Conservation (phyloP, 2,797 vertebrate genomes). For the Esox lucius region DNA sequence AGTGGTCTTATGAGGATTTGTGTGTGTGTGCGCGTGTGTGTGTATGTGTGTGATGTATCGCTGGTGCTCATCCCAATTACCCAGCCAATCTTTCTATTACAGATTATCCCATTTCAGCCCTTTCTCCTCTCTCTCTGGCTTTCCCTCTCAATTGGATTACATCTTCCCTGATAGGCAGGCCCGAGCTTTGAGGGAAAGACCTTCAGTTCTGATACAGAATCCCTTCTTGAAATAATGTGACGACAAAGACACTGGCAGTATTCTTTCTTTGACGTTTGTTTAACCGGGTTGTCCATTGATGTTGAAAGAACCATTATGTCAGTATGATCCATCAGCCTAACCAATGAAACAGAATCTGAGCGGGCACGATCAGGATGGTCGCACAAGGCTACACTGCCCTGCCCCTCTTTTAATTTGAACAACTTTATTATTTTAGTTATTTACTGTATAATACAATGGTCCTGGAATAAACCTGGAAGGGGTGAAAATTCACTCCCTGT, state of each 20-base stretch:
- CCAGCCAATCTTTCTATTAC: constrained; percentile 30
- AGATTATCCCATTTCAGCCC: constrained; percentile 31
- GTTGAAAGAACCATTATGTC: too few species aligned
- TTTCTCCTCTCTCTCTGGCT: not conserved
- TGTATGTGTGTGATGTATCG: constrained; percentile 24
- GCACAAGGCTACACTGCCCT: not conserved
- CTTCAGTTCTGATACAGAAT: constrained; percentile 30
- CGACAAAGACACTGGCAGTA: not conserved
- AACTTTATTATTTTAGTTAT: not conserved
- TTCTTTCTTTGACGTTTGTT: not conserved
- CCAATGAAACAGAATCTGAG: too few species aligned
- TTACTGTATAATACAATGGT: not conserved
- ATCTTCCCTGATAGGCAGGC: constrained; percentile 19
- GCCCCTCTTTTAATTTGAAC: not conserved
- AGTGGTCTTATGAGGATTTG: constrained; percentile 14
- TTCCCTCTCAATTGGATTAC: constrained; percentile 34
- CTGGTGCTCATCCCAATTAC: constrained; percentile 29
- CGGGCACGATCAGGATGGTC: too few species aligned
- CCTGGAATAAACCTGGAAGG: not conserved
- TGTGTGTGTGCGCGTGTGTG: constrained; percentile 29
- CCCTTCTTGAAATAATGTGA: not conserved
- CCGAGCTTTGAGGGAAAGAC: constrained; percentile 24
- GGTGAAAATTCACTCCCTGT: not conserved
- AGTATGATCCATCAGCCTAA: too few species aligned
- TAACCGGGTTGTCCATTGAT: too few species aligned